Base-by-base conservation (phyloP, 1,140 invertebrate species). In the Luehdorfia chinensis region DNA sequence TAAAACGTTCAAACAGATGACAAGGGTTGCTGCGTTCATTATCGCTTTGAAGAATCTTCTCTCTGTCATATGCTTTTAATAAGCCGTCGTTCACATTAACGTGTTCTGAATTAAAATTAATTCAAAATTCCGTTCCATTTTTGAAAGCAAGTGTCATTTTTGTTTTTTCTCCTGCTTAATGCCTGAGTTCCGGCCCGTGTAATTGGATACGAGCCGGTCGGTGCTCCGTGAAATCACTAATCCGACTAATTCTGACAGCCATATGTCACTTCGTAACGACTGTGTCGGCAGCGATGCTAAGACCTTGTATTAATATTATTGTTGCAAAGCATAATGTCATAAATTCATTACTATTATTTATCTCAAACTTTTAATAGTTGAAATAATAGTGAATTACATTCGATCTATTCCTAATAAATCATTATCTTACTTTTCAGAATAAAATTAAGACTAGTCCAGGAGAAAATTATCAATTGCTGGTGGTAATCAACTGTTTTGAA, bases 211-310 rank as follows among this genome's bases (percentile, higher is more conserved):
- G 64, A 71, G 66, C 50, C 66, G 70, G 65, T 69, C 54, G 57
- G 71, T 62, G 64, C 74, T 56, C 77, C 79, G 77, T 81, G 72
- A 84, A 85, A 85, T 85, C 71, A 81, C 77, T 85, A 85, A 85
- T 85, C 81, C 75, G 66, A 75, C 77, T 85, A 84, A 84, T 81
- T 85, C 75, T 84, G 81, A 85, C 81, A 84, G 70, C 79, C 79
- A 81, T 85, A 85, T 84, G 81, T 85, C 77, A 85, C 65, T 59
- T 53, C 47, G 60, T 84, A 84, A 85, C 78, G 75, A 79, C 57
- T 59, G 63, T 67, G 61, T 64, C 59, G 62, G 64, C 60, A 57
- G 61, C 50, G 46, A 56, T 25, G 37, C 43, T 55, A 28, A 55
- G 27, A 44, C 32, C 50, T 23, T 18, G 51, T 55, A 9, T 37